These are phyloP conservation scores for Tryphoninae sp. DNA, from an alignment of 2,888 invertebrate genomes.

Conservation along the genomic window DNA sequence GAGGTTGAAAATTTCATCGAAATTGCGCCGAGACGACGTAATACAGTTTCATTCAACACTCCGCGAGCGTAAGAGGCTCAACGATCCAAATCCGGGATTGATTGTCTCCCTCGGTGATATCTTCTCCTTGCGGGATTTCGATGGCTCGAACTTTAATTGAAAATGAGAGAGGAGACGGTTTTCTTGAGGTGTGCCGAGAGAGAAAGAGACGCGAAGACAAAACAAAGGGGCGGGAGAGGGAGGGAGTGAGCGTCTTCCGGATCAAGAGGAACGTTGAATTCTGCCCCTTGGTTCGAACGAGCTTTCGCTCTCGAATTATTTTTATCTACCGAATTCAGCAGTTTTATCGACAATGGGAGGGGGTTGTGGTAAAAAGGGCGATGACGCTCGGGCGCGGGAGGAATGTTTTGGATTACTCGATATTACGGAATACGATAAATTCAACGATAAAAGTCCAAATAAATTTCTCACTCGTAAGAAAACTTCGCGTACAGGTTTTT, in stretches of 20 bases:
- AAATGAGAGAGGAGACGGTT: slow-evolving; percentile 60
- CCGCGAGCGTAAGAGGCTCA: slow-evolving; percentile 41
- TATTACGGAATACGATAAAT: background rate
- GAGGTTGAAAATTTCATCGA: background rate
- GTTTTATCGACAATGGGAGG: slow-evolving; percentile 48
- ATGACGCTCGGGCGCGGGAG: background rate
- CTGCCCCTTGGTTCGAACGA: slow-evolving; percentile 2
- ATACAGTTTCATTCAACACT: slow-evolving; percentile 33
- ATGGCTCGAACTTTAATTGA: slow-evolving; percentile 68
- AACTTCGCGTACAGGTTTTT: no score
- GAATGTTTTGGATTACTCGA: background rate
- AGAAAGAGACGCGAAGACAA: slow-evolving; percentile 22
- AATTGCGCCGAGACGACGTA: slow-evolving; percentile 13
- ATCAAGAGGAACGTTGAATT: slow-evolving; percentile 57
- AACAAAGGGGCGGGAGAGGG: slow-evolving; percentile 12
- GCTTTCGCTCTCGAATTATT: slow-evolving; percentile 68
- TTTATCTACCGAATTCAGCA: slow-evolving; percentile 71
- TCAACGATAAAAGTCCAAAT: background rate
- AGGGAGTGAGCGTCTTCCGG: slow-evolving; percentile 43
- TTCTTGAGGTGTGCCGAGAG: slow-evolving; percentile 53
- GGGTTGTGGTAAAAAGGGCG: slow-evolving; percentile 33
- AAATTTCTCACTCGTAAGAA: background rate
- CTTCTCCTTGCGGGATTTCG: slow-evolving; percentile 51
- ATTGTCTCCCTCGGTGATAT: slow-evolving; percentile 59
- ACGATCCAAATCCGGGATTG: slow-evolving; percentile 65